Base-by-base conservation (phyloP, 2,113 vertebrate genomes). In the Hippoglossus stenolepis region DNA sequence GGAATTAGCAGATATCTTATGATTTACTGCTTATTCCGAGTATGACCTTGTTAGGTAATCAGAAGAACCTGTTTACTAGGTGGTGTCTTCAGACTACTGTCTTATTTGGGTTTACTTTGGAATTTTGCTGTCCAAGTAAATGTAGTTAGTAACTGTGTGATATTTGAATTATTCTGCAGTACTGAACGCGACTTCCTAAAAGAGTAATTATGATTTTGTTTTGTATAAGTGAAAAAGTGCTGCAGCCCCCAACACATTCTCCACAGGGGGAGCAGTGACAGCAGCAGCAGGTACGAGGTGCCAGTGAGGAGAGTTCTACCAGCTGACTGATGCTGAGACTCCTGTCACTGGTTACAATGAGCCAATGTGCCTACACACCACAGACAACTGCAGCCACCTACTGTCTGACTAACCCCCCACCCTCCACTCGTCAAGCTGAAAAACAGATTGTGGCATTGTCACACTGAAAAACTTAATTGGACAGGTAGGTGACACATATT, bases 301-400 rank as follows among this genome's bases (percentile, higher is more conserved):
- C 43, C 43, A 45, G 43, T 45, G 43, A 45, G 43, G 43, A 40
- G 38, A 73, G 40, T 43, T 43, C 40, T 11, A 43, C 40, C 31
- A 66, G 60, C 45, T 57, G 14, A 51, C 51, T n/a, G 51, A n/a
- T 23, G 10, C 60, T 47, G 51, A 73, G n/a, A 4, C 47, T 73
- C 67, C 68, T 26, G 65, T 80, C 66, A 45, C 63, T n/a, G 70
- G 38, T 70, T 77, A 65, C 78, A 84, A 78, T 73, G 70, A 75
- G 67, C 73, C 23, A 58, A 68, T 43, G 40, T 72, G 68, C 35
- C 31, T 1, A 20, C 28, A 60, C 26, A 69, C 59, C n/a, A 62
- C 3, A 71, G 66, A 75, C 69, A 51, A 9, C 54, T 8, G 57
- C 28, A 67, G 60, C 31, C 13, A 4, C 20, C 40, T 3, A 70